Percentiles rank a stretch among this genome's conserved stretches.
phyloP scores from a whole-genome alignment of 2,888 invertebrate genomes.

The Ischnura elegans region DNA sequence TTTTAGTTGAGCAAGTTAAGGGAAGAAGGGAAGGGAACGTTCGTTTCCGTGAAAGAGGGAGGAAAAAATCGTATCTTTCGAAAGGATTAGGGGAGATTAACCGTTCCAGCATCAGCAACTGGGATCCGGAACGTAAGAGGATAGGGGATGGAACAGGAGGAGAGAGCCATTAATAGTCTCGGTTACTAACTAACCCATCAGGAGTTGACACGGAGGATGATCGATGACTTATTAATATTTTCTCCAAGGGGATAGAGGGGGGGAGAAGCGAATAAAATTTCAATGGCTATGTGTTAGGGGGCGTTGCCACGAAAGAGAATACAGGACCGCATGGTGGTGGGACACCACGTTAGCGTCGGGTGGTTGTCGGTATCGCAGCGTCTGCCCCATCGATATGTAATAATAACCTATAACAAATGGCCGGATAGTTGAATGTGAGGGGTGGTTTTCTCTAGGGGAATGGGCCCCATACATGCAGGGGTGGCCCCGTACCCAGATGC shows the following conservation, averaged over 20 bases:
- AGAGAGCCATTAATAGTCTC: neutral
- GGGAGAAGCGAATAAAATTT: neutral
- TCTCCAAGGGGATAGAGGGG: neutral
- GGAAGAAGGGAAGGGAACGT: too few relatives aligned
- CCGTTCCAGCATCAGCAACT: too few relatives aligned
- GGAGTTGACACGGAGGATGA: slow-evolving; percentile 26
- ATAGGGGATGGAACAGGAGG: neutral
- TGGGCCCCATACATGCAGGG: too few relatives aligned
- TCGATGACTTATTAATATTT: slow-evolving; percentile 64
- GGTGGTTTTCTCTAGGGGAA: neutral
- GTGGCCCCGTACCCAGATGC: neutral
- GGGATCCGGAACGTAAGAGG: too few relatives aligned
- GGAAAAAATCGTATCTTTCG: too few relatives aligned
- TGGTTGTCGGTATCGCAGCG: neutral
- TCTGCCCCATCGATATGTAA: slow-evolving; percentile 26
- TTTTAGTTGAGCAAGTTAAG: too few relatives aligned
- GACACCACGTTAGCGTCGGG: neutral
- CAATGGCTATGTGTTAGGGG: neutral
- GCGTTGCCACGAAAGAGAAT: neutral
- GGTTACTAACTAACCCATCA: slow-evolving; percentile 22
- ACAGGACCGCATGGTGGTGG: neutral
- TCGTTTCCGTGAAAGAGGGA: too few relatives aligned
- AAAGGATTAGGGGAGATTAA: too few relatives aligned
- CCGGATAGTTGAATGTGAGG: slow-evolving; percentile 42
- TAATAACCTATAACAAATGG: slow-evolving; percentile 60